Base-by-base conservation (phyloP, 2,797 vertebrate genomes). In the Champsocephalus esox region DNA sequence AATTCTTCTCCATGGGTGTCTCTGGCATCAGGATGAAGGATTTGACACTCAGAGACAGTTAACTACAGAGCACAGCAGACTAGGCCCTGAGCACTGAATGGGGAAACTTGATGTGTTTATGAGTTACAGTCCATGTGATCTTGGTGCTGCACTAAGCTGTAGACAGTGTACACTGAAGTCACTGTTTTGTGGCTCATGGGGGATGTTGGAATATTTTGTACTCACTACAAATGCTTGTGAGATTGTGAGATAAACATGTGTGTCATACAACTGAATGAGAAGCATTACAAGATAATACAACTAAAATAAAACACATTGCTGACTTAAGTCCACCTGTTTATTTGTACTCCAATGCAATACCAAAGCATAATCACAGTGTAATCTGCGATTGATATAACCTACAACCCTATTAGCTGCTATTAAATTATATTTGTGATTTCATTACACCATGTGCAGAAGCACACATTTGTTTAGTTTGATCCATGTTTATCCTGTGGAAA, bases 401-500 rank as follows among this genome's bases (percentile, higher is more conserved):
- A 79, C 80, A 80, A 82, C 79, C 82, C 66, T 79, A 89, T 92
- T 93, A 91, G 77, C 78, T 76, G 66, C 84, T 80, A 83, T 89
- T 75, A 90, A 91, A 90, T 91, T 89, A 88, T 91, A 81, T 93
- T 92, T 93, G 88, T 50, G 83, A 88, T 89, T 91, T 78, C 84
- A 92, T 92, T 93, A 93, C 91, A 90, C 74, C 85, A 88, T 72
- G 84, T 92, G 88, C 80, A 89, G 84, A 90, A 48, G 79, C 78
- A 76, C 73, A 82, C 75, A 81, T 91, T 92, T 91, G 88, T 89
- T 92, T 91, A 91, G 88, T 69, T 79, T 76, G 81, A 87, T 92
- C 79, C 75, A 66, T 92, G 91, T 92, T 88, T 92, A 89, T 91
- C 87, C 83, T 77, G 80, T 74, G 87, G 93, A 96, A 96, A 96